These are phyloP conservation scores for Paramuricea clavata DNA, from an alignment of 92 coral and sea anemone genomes.

Conservation along the genomic window DNA sequence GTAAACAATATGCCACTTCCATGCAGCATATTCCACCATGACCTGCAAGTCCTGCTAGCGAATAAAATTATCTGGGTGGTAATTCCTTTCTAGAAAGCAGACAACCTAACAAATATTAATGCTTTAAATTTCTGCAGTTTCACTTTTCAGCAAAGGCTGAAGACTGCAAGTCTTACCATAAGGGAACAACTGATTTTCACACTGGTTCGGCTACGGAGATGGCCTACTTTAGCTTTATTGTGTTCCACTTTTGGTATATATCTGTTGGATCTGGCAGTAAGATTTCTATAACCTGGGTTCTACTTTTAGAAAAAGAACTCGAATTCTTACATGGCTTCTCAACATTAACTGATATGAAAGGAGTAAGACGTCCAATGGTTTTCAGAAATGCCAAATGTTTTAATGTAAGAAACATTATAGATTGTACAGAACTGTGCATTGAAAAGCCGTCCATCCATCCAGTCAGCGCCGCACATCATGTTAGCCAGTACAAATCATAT, in stretches of 20 bases:
- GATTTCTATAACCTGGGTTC: conserved; percentile 65
- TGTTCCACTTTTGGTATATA: conserved; percentile 60
- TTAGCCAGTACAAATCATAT: conserved; percentile 81
- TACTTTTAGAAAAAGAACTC: conserved; percentile 73
- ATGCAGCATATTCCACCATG: background rate
- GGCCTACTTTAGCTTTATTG: conserved; percentile 69
- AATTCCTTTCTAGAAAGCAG: background rate
- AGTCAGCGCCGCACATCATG: conserved; percentile 78
- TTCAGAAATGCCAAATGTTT: conserved; percentile 53
- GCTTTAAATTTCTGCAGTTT: background rate
- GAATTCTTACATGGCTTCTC: conserved; percentile 70
- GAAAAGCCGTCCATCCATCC: conserved; percentile 76
- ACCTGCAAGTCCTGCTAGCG: background rate
- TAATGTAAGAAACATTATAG: conserved; percentile 78
- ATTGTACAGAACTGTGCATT: conserved; percentile 80
- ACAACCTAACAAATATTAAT: background rate
- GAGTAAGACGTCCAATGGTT: conserved; percentile 58
- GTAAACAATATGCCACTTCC: background rate
- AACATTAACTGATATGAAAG: conserved; percentile 61
- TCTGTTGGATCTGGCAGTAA: conserved; percentile 47
- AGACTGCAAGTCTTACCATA: conserved; percentile 51
- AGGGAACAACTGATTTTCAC: conserved; percentile 79
- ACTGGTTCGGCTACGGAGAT: conserved; percentile 66
- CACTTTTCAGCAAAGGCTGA: background rate
- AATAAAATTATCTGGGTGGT: background rate